Percentiles rank a stretch among this genome's conserved stretches.
Conservation (phyloP, 2,113 vertebrate species). For the Murina feae region DNA sequence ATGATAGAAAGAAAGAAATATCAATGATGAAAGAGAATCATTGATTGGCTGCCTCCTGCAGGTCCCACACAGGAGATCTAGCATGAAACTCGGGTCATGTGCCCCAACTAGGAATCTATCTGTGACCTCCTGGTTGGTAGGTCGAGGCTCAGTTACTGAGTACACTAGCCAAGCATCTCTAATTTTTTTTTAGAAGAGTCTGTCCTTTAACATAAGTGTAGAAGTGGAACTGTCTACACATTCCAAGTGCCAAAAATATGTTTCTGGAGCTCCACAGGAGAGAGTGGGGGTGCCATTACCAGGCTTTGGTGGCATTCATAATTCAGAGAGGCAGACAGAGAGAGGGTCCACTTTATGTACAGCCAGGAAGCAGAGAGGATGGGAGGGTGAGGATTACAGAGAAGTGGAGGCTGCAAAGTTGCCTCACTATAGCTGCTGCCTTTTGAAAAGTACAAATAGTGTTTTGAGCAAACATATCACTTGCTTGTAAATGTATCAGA, state of each 20-base stretch:
- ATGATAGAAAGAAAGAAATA: no score
- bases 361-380: background rate
- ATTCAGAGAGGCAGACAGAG: slow-evolving; percentile 4
- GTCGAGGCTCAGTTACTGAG: no score
- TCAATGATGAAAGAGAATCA: no score
- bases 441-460: background rate
- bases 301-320: background rate
- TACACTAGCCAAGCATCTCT: no score
- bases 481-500: background rate
- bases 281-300: background rate
- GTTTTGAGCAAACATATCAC: slow-evolving; percentile 25
- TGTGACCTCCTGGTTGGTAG: no score
- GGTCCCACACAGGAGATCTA: no score
- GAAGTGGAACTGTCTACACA: background rate
- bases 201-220: background rate
- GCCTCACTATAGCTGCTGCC: background rate
- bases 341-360: background rate
- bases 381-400: background rate
- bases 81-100: no score
- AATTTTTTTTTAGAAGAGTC: background rate
- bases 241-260: background rate
- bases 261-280: background rate
- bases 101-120: no score
- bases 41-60: no score
- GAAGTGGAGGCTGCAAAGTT: background rate